A percentile compares a stretch with the other conserved stretches of the same genome.
Evolutionary conservation across 2,888 invertebrate genomes (phyloP).

Genomic region (Torymus tubicola): DNA sequence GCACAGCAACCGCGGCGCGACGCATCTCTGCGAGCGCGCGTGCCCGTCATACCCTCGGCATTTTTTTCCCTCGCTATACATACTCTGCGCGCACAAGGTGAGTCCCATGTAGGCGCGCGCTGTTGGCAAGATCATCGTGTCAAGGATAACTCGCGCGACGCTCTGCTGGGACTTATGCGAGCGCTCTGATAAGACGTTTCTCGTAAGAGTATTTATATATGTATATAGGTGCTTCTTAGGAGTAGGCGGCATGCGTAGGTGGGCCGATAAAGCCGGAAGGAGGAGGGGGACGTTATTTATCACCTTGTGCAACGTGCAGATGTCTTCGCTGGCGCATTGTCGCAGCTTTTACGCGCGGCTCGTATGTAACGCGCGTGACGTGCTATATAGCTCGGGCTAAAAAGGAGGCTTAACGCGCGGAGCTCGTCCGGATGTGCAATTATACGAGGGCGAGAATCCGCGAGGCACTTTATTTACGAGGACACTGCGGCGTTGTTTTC

Average conservation of each 20-base stretch:
- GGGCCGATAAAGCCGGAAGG: background rate
- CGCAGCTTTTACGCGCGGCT: background rate
- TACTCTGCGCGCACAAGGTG: background rate
- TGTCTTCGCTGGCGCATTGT: background rate
- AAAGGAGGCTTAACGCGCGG: no score
- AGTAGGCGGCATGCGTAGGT: no score
- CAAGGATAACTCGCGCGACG: conserved; percentile 30
- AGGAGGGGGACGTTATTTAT: background rate
- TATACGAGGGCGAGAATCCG: background rate
- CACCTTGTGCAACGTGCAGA: background rate
- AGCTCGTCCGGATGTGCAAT: conserved; percentile 11
- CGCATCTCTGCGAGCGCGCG: background rate
- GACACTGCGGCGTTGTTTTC: background rate
- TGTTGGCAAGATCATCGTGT: conserved; percentile 49
- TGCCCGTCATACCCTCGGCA: background rate
- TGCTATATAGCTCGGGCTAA: no score
- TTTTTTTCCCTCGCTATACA: background rate
- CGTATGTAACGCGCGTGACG: background rate
- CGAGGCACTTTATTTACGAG: conserved; percentile 22
- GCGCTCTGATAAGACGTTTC: no score
- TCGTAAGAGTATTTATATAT: no score
- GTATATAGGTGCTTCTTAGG: no score
- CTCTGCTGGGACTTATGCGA: no score
- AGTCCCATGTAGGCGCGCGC: no score
- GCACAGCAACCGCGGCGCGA: background rate